These are phyloP conservation scores for Campylomormyrus numenius DNA, from an alignment of 2,113 vertebrate species.

Conservation along the genomic window DNA sequence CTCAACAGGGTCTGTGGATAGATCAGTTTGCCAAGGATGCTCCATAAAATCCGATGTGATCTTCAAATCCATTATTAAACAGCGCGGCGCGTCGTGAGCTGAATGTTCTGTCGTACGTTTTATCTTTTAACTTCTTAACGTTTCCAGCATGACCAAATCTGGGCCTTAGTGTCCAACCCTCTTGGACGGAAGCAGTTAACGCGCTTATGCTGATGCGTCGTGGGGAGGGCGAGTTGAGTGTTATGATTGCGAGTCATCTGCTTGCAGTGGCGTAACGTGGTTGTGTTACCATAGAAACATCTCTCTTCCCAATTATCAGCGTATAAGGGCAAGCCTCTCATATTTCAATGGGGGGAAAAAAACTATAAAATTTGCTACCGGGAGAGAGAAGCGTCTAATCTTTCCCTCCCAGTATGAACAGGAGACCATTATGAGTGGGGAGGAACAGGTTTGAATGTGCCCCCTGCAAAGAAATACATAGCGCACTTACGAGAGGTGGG, in stretches of 20 bases:
- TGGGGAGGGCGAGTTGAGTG: not conserved
- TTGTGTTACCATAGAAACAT: conserved; percentile 17
- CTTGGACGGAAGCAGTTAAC: not conserved
- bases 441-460: not conserved
- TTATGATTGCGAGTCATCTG: conserved; percentile 7
- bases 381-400: not conserved
- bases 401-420: not conserved
- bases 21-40: not conserved
- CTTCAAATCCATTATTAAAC: conserved; percentile 6
- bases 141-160: not conserved
- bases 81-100: not conserved
- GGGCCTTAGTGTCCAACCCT: not conserved
- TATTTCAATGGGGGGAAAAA: not conserved
- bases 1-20: not conserved
- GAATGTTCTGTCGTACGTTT: not conserved
- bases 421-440: not conserved
- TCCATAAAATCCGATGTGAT: conserved; percentile 6
- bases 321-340: not conserved
- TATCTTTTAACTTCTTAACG: not conserved
- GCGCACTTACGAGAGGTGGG: not conserved
- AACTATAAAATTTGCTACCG: not conserved
- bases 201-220: not conserved
- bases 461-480: not conserved
- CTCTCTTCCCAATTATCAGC: not conserved
- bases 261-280: not conserved